Evolutionary conservation across 2,797 vertebrate genomes (phyloP), one percentile per base, ranked within the genome.

Genomic region (Sebastiscus albofasciatus): DNA sequence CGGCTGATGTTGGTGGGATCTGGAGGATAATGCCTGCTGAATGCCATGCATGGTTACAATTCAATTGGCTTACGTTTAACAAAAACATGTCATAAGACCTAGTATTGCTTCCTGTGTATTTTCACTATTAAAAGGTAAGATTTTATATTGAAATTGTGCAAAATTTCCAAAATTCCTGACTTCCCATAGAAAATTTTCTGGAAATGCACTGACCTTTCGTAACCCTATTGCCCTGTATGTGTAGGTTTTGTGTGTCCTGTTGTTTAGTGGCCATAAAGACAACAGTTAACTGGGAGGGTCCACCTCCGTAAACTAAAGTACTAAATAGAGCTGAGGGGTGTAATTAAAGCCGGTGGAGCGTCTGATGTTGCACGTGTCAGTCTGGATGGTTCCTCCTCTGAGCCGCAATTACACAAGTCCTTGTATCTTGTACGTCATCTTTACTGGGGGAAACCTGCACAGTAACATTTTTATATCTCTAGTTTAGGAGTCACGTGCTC

Each of bases 271-370:
- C 88, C 80, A 72, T 69, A 72, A 86, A 88, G 65, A 76, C 56
- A 36, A 26, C 72, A 61, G 64, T 81, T 64, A 80, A 34, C 85
- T 78, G 92, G 93, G 90, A 91, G 92, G 81, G 84, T 82, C 86
- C 55, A 13, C 56, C 74, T 67, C 80, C 54, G 36, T 89, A 90
- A 93, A 89, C 24, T 75, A n/a, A 52, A 87, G 62, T 81, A 80
- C 81, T 89, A 90, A 88, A 90, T 84, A 67, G 87, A 83, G 80
- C 46, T 18, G 67, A 81, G 86, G 84, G 72, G 16, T 86, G 85
- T 91, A 82, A 93, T 94, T 94, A 89, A 83, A 78, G 69, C 61
- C 31, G 73, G 5, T 31, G 77, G 60, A 59, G 66, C 59, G 75
- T 84, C 60, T 84, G 80, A 87, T 79, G 84, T 33, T 27, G 81